A percentile compares a stretch with the other conserved stretches of the same genome.
These are phyloP conservation scores for Deroplatys truncata DNA, from an alignment of 2,888 invertebrate genomes.

Conservation along the genomic window DNA sequence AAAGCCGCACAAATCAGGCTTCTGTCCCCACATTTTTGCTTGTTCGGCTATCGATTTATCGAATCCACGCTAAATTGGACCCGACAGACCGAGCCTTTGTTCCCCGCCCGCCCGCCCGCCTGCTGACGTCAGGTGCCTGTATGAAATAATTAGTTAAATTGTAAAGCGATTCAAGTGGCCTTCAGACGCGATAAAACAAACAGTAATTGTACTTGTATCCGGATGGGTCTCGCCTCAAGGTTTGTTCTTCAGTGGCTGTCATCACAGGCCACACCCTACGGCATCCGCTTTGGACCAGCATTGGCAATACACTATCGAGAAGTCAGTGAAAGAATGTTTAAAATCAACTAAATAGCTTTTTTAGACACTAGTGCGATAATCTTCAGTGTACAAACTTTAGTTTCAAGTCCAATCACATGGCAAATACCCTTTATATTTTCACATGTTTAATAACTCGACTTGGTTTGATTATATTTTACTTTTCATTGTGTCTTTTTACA, in stretches of 20 bases:
- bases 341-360: too few species aligned
- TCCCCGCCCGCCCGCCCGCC: background rate
- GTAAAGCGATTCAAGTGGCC: background rate
- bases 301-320: too few species aligned
- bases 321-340: too few species aligned
- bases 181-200: background rate
- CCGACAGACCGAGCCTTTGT: background rate
- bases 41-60: background rate
- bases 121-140: background rate
- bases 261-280: background rate
- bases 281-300: background rate
- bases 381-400: too few species aligned
- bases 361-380: too few species aligned
- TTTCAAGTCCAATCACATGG: too few species aligned
- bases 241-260: background rate
- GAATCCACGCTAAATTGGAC: background rate
- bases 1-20: too few species aligned
- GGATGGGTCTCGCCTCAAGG: background rate
- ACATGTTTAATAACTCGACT: too few species aligned
- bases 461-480: too few species aligned
- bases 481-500: too few species aligned
- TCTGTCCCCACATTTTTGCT: background rate
- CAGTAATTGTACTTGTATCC: background rate
- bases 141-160: background rate
- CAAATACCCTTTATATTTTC: too few species aligned